Percentiles rank a stretch among this genome's conserved stretches.
These are phyloP conservation scores for Mimumesa dahlbomi DNA, from an alignment of 2,888 invertebrate genomes.

Conservation along the genomic window DNA sequence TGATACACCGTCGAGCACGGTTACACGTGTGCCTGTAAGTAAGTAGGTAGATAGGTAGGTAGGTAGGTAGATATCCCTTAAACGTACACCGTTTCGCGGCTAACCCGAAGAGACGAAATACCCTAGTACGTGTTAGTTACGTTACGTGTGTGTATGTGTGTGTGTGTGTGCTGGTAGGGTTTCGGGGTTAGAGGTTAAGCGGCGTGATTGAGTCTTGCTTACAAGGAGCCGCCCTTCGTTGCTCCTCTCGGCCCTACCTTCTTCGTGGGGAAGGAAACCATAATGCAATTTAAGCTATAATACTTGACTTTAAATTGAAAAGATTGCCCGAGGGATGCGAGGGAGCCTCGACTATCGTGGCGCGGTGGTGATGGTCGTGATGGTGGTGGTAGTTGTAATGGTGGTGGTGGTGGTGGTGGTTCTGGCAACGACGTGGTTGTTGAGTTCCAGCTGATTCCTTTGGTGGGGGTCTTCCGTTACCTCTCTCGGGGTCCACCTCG, in stretches of 20 bases:
- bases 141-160: slow-evolving; percentile 28
- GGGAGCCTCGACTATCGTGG: slow-evolving; percentile 67
- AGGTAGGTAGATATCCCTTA: slow-evolving; percentile 19
- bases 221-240: slow-evolving; percentile 76
- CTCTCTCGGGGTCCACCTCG: too few relatives aligned
- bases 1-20: slow-evolving; percentile 17
- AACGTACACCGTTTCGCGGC: slow-evolving; percentile 2
- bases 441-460: slow-evolving; percentile 1
- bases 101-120: slow-evolving; percentile 15
- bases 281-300: slow-evolving; percentile 80
- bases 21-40: slow-evolving; percentile 25
- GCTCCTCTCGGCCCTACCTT: slow-evolving; percentile 66
- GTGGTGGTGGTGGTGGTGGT: slow-evolving; percentile 34
- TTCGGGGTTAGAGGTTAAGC: slow-evolving; percentile 78
- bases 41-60: too few relatives aligned
- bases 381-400: slow-evolving; percentile 25
- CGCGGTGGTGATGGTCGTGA: slow-evolving; percentile 40
- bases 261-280: slow-evolving; percentile 75
- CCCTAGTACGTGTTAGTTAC: slow-evolving; percentile 8
- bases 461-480: background rate
- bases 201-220: slow-evolving; percentile 80
- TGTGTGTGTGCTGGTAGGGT: slow-evolving; percentile 50
- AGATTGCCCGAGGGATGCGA: slow-evolving; percentile 80
- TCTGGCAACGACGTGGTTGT: slow-evolving; percentile 17
- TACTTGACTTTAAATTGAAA: slow-evolving; percentile 81